Evolutionary conservation across 2,888 invertebrate genomes (phyloP).

Genomic region (Eupithecia subfuscata): DNA sequence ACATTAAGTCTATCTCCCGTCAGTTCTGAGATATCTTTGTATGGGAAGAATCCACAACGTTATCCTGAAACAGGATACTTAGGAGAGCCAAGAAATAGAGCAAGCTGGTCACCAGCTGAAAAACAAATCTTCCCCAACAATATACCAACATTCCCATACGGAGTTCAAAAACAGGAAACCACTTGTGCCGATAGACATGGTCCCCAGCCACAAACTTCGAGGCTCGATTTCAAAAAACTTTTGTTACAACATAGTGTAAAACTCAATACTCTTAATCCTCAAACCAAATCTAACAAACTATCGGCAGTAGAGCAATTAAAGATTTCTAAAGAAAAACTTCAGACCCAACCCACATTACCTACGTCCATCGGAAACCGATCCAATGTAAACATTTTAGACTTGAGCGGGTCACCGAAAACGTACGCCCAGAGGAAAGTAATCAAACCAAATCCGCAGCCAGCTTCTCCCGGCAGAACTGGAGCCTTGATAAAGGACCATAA

Average conservation of each 20-base stretch:
- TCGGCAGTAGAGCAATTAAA: constrained; percentile 93
- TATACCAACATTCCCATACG: constrained; percentile 49
- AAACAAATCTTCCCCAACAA: constrained; percentile 65
- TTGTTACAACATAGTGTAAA: constrained; percentile 90
- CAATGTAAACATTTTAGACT: constrained; percentile 86
- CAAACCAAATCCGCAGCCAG: constrained; percentile 75
- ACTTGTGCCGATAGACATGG: constrained; percentile 87
- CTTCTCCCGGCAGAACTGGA: constrained; percentile 83
- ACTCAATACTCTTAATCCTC: constrained; percentile 79
- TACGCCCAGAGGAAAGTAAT: constrained; percentile 86
- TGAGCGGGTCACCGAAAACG: constrained; percentile 89
- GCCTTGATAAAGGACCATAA: constrained; percentile 81
- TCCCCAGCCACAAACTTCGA: constrained; percentile 88
- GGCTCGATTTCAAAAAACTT: constrained; percentile 92
- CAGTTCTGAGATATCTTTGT: constrained; percentile 76
- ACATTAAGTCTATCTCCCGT: constrained; percentile 80
- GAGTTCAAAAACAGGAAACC: constrained; percentile 67
- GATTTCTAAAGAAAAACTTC: constrained; percentile 84
- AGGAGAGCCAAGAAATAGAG: constrained; percentile 81
- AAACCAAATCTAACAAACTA: constrained; percentile 84
- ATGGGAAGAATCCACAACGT: constrained; percentile 73
- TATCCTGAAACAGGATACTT: constrained; percentile 86
- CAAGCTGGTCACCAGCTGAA: constrained; percentile 86
- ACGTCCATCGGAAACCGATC: constrained; percentile 69
- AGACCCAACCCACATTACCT: constrained; percentile 48